Conservation (phyloP, 2,113 vertebrate species). For the Melierax canorus region DNA sequence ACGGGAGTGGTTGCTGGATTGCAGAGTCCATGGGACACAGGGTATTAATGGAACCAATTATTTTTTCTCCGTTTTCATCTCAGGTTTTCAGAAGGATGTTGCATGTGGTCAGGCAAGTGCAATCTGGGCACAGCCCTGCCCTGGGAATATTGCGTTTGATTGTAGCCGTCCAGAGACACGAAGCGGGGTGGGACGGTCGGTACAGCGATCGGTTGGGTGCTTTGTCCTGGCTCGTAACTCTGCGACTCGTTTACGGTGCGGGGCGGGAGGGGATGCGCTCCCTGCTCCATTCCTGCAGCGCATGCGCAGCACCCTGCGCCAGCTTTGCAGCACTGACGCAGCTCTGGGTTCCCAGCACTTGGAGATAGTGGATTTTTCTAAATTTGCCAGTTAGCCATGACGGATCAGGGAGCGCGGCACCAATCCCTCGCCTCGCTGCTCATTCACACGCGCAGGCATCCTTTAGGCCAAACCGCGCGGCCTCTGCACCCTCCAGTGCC, state of each 20-base stretch:
- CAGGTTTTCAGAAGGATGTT: fast-evolving
- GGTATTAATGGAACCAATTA: too few relatives aligned
- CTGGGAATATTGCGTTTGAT: background rate
- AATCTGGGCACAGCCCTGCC: background rate
- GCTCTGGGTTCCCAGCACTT: fast-evolving
- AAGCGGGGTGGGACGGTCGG: fast-evolving
- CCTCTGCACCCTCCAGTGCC: background rate
- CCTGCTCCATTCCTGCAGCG: fast-evolving
- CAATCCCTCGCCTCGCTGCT: too few relatives aligned
- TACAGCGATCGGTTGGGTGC: fast-evolving
- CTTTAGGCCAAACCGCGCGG: fast-evolving
- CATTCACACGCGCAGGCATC: background rate
- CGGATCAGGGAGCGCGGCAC: fast-evolving
- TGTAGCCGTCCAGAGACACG: fast-evolving
- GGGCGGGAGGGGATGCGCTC: fast-evolving
- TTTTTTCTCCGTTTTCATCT: background rate
- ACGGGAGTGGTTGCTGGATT: background rate
- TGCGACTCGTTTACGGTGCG: fast-evolving
- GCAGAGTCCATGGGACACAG: too few relatives aligned
- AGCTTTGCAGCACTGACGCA: fast-evolving
- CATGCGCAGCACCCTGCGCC: fast-evolving
- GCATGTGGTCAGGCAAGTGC: background rate
- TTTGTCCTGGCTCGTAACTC: background rate
- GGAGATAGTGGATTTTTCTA: fast-evolving
- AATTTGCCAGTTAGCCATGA: fast-evolving